Conservation (phyloP, 2,113 vertebrate species). For the Corythornis cristatus region DNA sequence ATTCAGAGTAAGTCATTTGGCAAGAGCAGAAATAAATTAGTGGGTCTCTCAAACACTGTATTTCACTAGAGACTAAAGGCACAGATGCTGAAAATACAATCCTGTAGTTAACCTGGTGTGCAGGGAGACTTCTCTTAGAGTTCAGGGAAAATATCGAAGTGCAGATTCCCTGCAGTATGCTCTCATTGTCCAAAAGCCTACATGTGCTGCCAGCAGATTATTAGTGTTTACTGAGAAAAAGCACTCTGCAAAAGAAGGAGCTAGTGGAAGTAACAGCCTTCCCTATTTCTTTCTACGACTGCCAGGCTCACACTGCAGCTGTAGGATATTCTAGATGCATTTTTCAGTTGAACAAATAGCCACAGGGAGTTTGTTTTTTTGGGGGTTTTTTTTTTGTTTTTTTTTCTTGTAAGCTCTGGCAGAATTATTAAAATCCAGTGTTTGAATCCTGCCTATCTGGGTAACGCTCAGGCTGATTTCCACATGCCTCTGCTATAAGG, state of each 20-base stretch:
- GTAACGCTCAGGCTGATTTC: not conserved
- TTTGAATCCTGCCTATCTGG: not conserved
- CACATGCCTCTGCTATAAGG: rapidly evolving
- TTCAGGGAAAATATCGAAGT: not conserved
- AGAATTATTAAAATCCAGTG: not conserved
- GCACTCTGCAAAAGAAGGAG: not conserved
- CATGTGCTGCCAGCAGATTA: not conserved
- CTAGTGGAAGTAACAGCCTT: not conserved
- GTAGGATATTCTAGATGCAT: not conserved
- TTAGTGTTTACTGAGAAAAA: conserved; percentile 28
- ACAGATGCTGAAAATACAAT: conserved; percentile 12
- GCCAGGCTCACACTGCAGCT: not conserved
- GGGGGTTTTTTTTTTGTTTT: not conserved
- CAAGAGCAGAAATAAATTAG: conserved; percentile 35
- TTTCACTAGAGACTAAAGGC: conserved; percentile 10
- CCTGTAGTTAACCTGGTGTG: not conserved
- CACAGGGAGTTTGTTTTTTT: not conserved
- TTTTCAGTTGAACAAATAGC: not conserved
- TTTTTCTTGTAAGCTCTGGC: not conserved
- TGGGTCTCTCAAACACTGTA: not conserved
- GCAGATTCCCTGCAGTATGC: not conserved
- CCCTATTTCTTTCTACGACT: not conserved
- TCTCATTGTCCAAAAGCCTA: conserved; percentile 5
- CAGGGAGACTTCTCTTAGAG: not conserved
- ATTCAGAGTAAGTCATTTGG: conserved; percentile 4